A percentile compares a stretch with the other conserved stretches of the same genome.
These are phyloP conservation scores for Ectemnius continuus DNA, from an alignment of 2,888 invertebrate genomes.

Conservation along the genomic window DNA sequence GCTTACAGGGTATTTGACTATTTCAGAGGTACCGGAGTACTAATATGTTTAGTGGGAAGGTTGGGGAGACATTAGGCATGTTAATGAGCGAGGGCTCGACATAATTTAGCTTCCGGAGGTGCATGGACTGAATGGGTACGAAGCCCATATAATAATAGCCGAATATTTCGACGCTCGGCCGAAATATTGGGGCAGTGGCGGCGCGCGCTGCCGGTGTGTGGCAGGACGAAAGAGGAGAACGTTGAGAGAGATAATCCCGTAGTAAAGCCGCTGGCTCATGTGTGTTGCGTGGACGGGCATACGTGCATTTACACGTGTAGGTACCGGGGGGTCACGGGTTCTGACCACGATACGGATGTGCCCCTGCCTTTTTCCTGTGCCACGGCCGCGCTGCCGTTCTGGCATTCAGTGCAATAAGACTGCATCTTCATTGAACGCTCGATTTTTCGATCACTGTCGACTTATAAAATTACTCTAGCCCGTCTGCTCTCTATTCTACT, in stretches of 20 bases:
- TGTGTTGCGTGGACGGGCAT: slow-evolving; percentile 57
- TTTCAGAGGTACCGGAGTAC: too few species aligned
- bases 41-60: too few species aligned
- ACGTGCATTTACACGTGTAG: slow-evolving; percentile 55
- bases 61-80: too few species aligned
- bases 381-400: slow-evolving; percentile 69
- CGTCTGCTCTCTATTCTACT: background rate
- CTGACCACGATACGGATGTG: slow-evolving; percentile 78
- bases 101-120: too few species aligned
- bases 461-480: slow-evolving; percentile 18
- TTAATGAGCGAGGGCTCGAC: too few species aligned
- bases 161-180: too few species aligned
- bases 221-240: slow-evolving; percentile 48
- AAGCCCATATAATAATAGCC: too few species aligned
- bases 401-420: slow-evolving; percentile 72
- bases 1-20: too few species aligned
- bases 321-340: slow-evolving; percentile 76
- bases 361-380: slow-evolving; percentile 78
- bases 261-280: slow-evolving; percentile 68
- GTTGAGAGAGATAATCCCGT: slow-evolving; percentile 70
- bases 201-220: background rate
- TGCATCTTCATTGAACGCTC: slow-evolving; percentile 66
- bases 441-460: slow-evolving; percentile 54
- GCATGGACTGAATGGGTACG: too few species aligned
- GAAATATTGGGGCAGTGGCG: background rate